Percentiles rank a stretch among this genome's conserved stretches.
Conservation (phyloP, 2,888 invertebrate species). For the Clostera curtula region DNA sequence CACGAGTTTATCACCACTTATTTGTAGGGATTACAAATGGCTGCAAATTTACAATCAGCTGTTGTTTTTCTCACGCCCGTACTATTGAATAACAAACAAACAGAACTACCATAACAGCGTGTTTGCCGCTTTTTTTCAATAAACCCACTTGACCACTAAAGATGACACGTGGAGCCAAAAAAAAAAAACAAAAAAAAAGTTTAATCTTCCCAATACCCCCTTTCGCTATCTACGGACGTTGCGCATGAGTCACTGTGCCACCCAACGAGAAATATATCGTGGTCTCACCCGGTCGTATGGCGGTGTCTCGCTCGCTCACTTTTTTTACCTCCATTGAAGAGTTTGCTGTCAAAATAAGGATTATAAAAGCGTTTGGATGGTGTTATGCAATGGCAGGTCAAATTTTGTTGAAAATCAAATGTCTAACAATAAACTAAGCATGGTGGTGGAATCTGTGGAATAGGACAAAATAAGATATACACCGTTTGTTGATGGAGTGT, state of each 20-base stretch:
- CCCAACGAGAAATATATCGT: conserved; percentile 43
- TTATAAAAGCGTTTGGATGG: conserved; percentile 65
- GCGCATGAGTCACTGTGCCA: conserved; percentile 59
- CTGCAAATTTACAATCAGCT: no score
- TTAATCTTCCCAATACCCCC: conserved; percentile 40
- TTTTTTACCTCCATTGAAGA: conserved; percentile 58
- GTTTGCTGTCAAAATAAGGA: conserved; percentile 74
- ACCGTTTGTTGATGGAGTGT: no score
- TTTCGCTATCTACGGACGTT: conserved; percentile 36
- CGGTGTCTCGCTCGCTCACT: conserved; percentile 28
- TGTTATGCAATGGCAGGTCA: conserved; percentile 35
- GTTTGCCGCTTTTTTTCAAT: conserved; percentile 31
- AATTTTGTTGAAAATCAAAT: neutral
- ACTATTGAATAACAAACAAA: conserved; percentile 12
- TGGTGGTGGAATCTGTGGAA: neutral
- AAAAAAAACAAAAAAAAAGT: conserved; percentile 22
- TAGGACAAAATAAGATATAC: no score
- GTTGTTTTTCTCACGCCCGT: conserved; percentile 19
- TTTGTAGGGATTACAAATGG: no score
- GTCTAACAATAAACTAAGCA: neutral
- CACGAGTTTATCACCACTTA: no score
- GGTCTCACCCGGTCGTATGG: conserved; percentile 34
- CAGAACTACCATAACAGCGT: conserved; percentile 19
- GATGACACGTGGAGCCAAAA: conserved; percentile 28
- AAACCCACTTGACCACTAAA: conserved; percentile 38